Percentiles rank a stretch among this genome's conserved stretches.
Conservation (phyloP, 2,113 vertebrate genomes). For the Pelecanus crispus region DNA sequence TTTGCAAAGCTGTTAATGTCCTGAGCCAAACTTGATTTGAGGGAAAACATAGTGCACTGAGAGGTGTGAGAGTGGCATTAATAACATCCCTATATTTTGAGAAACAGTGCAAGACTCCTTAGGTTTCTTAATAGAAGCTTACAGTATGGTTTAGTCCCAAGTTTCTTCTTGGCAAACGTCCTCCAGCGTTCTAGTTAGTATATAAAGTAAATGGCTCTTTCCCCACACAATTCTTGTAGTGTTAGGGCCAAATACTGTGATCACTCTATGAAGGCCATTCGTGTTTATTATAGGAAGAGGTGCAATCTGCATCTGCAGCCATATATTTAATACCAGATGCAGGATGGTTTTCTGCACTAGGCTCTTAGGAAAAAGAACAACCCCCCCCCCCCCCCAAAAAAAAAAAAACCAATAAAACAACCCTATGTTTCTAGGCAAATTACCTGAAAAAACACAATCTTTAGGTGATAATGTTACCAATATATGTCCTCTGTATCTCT, state of each 20-base stretch:
- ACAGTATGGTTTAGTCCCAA: background rate
- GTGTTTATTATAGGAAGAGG: background rate
- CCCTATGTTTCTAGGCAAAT: background rate
- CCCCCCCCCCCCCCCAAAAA: rapidly evolving
- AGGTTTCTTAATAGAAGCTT: background rate
- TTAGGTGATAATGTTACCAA: background rate
- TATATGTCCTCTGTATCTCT: background rate
- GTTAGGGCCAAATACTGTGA: background rate
- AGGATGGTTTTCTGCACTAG: background rate
- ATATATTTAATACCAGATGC: background rate
- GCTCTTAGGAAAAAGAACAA: background rate
- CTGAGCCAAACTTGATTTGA: background rate
- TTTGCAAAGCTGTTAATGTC: background rate
- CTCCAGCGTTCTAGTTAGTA: background rate
- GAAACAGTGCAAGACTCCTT: background rate
- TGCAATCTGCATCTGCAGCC: background rate
- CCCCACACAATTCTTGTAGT: background rate
- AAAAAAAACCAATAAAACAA: background rate
- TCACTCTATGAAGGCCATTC: background rate
- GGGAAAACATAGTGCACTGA: background rate
- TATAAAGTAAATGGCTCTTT: background rate
- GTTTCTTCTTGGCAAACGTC: background rate
- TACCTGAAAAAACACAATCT: background rate
- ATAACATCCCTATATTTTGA: background rate
- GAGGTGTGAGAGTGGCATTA: background rate